phyloP scores from a whole-genome alignment of 1,140 invertebrate genomes.

The Cydia pomonella region DNA sequence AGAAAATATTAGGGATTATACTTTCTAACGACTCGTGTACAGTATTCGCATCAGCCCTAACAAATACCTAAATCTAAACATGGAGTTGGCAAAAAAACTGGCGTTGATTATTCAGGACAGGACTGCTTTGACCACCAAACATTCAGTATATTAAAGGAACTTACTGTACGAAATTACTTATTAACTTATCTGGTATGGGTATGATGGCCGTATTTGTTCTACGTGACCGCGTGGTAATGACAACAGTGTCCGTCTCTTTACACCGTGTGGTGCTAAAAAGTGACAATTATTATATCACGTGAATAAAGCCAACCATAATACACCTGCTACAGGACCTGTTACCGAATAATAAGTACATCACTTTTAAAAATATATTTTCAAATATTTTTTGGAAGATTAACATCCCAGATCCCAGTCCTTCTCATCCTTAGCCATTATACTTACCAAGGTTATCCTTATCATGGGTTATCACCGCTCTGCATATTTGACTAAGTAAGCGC shows the following conservation, averaged over 20 bases:
- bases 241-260: too few species aligned
- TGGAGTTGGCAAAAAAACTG: neutral
- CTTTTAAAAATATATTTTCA: too few species aligned
- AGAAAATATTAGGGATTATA: neutral
- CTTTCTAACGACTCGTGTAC: neutral
- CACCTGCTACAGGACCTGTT: too few species aligned
- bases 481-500: conserved; percentile 28
- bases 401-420: neutral
- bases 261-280: too few species aligned
- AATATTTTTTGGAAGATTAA: neutral
- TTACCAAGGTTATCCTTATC: conserved; percentile 22
- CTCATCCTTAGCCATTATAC: neutral
- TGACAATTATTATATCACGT: too few species aligned
- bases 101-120: neutral
- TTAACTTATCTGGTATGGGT: too few species aligned
- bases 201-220: too few species aligned
- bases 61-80: neutral
- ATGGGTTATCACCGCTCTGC: conserved; percentile 25
- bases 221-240: too few species aligned
- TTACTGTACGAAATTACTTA: neutral
- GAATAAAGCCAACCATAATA: too few species aligned
- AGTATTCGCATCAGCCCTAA: neutral
- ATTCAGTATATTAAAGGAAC: neutral
- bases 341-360: too few species aligned
- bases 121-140: neutral